Evolutionary conservation across 2,888 invertebrate genomes (phyloP), one percentile per base, ranked within the genome.

Genomic region (Tetanocera ferruginea): DNA sequence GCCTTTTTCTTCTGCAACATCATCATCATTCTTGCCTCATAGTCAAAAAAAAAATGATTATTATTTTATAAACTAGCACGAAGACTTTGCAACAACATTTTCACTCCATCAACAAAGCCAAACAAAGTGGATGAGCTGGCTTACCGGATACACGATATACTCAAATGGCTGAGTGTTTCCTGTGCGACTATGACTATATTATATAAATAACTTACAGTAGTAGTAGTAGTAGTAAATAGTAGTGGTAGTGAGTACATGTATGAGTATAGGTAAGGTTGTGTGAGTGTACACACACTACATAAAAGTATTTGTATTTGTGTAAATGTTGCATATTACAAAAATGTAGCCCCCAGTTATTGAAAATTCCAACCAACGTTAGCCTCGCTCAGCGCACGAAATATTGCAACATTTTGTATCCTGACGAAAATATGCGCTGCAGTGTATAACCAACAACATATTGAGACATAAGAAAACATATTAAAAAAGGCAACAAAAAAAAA

Each of bases 281-380:
- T 23, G 55, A 19, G 55, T 23, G 8, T 19, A n/a, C n/a, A n/a
- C n/a, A n/a, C n/a, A n/a, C n/a, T n/a, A n/a, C n/a, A n/a, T n/a
- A n/a, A n/a, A n/a, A n/a, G n/a, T n/a, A n/a, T n/a, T n/a, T n/a
- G 55, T 23, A 23, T 19, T 6, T 23, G 55, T 23, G 55, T 23
- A 19, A 55, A 23, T 55, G 55, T 23, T 23, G 6, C 14, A 52
- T 19, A 70, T 28, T 49, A 25, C 31, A 51, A 62, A 62, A 76
- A 76, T 67, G 34, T 76, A 17, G 76, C 67, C 76, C n/a, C 66
- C 57, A 76, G 76, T 76, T 76, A 76, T 76, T 76, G 67, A 76
- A 76, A 69, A 76, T 76, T 76, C 76, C 67, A 8, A 25, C 76
- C 67, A 8, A 25, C 49, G 43, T 51, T 28, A 31, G 51, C 43